These are phyloP conservation scores for Hyalella azteca DNA, from an alignment of 2,888 invertebrate species.

Conservation along the genomic window DNA sequence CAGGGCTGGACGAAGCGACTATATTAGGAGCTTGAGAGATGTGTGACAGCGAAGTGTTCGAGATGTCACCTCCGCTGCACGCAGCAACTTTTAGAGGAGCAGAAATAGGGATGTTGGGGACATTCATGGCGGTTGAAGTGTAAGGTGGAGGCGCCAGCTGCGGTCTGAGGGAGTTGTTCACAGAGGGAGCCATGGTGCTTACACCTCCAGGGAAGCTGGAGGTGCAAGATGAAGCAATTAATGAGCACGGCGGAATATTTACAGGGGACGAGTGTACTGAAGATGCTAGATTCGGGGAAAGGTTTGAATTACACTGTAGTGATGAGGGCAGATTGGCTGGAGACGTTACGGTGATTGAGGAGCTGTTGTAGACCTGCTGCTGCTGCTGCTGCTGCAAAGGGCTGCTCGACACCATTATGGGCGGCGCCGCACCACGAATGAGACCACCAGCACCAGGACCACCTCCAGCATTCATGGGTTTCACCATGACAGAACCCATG, in stretches of 20 bases:
- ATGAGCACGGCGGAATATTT: background rate
- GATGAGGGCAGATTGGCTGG: slow-evolving; percentile 6
- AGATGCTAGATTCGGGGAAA: background rate
- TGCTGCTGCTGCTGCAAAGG: background rate
- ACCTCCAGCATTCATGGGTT: background rate
- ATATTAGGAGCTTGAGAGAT: slow-evolving; percentile 62
- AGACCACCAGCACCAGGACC: background rate
- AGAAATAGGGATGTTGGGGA: background rate
- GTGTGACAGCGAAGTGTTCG: background rate
- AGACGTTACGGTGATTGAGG: background rate
- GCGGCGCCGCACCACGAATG: background rate
- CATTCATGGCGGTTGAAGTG: slow-evolving; percentile 15
- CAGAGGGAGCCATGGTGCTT: slow-evolving; percentile 8
- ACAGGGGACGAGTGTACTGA: slow-evolving; percentile 6
- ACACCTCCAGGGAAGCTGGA: slow-evolving; percentile 17
- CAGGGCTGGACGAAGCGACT: slow-evolving; percentile 38
- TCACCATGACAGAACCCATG: background rate
- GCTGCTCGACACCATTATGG: background rate
- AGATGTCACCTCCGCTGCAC: background rate
- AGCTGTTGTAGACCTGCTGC: slow-evolving; percentile 17
- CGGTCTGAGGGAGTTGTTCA: background rate
- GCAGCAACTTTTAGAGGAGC: slow-evolving; percentile 21
- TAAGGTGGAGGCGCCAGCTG: slow-evolving; percentile 38
- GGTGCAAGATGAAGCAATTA: background rate
- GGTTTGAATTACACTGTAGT: background rate